Conservation (phyloP, 2,888 invertebrate genomes). For the Cryptocheilus praepositus region DNA sequence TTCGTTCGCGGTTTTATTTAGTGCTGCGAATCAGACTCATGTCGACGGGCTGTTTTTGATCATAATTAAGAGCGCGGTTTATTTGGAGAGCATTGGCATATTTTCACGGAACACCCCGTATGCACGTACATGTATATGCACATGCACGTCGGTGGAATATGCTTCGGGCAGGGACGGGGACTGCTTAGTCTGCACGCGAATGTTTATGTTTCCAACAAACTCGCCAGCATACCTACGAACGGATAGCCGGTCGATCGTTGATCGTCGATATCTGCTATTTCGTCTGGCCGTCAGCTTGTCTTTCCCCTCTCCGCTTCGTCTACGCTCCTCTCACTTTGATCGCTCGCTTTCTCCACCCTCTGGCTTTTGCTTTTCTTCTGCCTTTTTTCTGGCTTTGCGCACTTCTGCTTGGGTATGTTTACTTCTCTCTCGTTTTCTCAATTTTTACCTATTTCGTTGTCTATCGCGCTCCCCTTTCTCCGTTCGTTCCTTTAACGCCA, state of each 20-base stretch:
- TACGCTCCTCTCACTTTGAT: constrained; percentile 19
- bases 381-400: no score
- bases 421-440: neutral
- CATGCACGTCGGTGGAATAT: neutral
- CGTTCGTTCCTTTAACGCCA: no score
- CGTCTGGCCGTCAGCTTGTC: neutral
- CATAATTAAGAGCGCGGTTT: no score
- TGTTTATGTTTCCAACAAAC: constrained; percentile 42
- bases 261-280: constrained; percentile 4
- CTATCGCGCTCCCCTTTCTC: no score
- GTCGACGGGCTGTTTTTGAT: no score
- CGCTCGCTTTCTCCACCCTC: neutral
- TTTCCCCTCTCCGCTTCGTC: neutral
- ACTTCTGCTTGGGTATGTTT: no score
- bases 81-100: no score
- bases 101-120: no score
- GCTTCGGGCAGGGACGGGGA: neutral
- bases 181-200: constrained; percentile 48
- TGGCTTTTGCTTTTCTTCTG: neutral
- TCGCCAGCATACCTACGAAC: constrained; percentile 18
- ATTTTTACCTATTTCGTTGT: neutral
- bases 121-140: neutral
- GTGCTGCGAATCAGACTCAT: no score
- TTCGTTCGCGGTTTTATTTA: no score
- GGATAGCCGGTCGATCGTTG: neutral